Evolutionary conservation across 2,888 invertebrate genomes (phyloP).

Genomic region (Panorpa germanica): DNA sequence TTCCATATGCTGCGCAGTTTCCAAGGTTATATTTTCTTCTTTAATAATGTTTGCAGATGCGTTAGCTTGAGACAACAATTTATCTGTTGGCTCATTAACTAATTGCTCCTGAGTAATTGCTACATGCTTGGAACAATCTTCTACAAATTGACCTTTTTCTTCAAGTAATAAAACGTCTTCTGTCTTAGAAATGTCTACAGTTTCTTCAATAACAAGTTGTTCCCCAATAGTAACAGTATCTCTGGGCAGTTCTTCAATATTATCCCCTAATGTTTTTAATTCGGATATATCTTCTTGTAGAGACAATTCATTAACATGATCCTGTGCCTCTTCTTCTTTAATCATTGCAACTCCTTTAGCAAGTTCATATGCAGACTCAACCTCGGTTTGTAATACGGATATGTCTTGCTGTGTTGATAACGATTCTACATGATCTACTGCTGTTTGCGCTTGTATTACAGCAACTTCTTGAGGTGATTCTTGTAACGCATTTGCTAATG

Average conservation of each 20-base stretch:
- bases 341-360: constrained; percentile 16
- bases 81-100: constrained; percentile 11
- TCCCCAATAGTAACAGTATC: too few relatives aligned
- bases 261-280: constrained; percentile 33
- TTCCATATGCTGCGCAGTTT: too few relatives aligned
- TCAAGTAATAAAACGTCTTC: constrained; percentile 10
- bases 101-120: too few relatives aligned
- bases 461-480: constrained; percentile 15
- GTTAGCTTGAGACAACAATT: neutral
- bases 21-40: too few relatives aligned
- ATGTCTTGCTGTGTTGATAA: constrained; percentile 36
- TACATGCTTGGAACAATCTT: too few relatives aligned
- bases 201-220: too few relatives aligned
- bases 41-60: constrained; percentile 9
- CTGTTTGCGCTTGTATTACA: constrained; percentile 6
- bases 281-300: constrained; percentile 36
- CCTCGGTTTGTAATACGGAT: constrained; percentile 34
- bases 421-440: constrained; percentile 30
- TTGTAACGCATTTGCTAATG: constrained; percentile 17
- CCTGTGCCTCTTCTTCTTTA: constrained; percentile 1
- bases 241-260: too few relatives aligned
- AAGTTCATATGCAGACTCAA: constrained; percentile 23
- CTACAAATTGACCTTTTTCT: too few relatives aligned
- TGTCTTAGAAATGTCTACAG: too few relatives aligned
- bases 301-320: constrained; percentile 24